Base-by-base conservation (phyloP, 2,888 invertebrate genomes). In the Athalia circularis region DNA sequence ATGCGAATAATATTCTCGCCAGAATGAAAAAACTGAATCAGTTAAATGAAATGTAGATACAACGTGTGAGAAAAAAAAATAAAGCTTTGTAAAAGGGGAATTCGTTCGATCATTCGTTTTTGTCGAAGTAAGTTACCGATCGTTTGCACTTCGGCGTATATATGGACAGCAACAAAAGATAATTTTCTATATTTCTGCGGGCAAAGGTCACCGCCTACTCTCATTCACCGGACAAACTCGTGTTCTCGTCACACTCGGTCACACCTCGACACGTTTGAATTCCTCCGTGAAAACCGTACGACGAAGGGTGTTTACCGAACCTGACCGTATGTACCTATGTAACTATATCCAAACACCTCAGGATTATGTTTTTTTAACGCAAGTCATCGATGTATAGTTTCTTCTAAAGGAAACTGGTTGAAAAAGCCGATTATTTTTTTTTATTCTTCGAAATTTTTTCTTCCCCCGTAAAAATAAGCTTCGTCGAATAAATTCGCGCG, bases 231-330 rank as follows among this genome's bases (percentile, higher is more conserved):
- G n/a, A 6, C 9, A 8, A 50, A 75, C 50, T 75, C 75, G 75
- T 64, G 75, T 75, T 62, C 43, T 43, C 57, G 70, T 59, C 70
- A 59, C 70, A 72, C 70, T 72, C 57, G 70, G 81, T 77, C 77
- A 80, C 82, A 82, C 78, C 80, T 81, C 78, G 79, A 78, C 82
- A 79, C 80, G 80, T 81, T 79, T 77, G 79, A 81, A 79, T 80
- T 79, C 80, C 79, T 77, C 80, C 81, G 78, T 74, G 80, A 80
- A 74, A 80, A 77, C 77, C 48, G 29, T 61, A 75, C n/a, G 15
- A 50, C 29, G 62, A 75, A 75, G 75, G 72, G 72, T 72, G 72
- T 59, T 57, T 68, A 68, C 68, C 52, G 68, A 68, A 48, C 68
- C 68, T 68, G 68, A 68, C 68, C 68, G 54, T 29, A 29, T 2